Conservation (phyloP, 2,113 vertebrate genomes). For the Ancistrus triradiatus region DNA sequence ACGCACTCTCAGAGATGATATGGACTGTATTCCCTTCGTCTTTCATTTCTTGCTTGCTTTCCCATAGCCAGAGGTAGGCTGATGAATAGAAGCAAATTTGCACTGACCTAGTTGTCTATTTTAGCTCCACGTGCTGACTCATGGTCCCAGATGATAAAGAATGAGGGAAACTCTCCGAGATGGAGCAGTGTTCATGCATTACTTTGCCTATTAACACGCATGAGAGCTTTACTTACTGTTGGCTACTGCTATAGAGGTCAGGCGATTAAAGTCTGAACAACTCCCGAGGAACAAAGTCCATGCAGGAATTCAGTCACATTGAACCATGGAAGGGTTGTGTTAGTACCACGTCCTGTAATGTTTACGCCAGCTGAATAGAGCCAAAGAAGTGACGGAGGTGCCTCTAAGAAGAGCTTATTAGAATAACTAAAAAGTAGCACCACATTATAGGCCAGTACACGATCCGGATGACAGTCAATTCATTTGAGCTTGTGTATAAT, state of each 20-base stretch:
- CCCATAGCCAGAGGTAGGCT: slow-evolving; percentile 26
- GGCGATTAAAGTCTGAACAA: background rate
- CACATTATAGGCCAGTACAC: too few species aligned
- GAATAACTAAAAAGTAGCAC: too few species aligned
- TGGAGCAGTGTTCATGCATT: slow-evolving; percentile 13
- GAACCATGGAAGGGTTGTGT: too few species aligned
- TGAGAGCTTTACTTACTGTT: background rate
- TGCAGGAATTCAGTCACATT: slow-evolving; percentile 1
- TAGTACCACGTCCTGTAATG: too few species aligned
- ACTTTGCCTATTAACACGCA: background rate
- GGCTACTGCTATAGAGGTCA: background rate
- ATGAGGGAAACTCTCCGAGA: slow-evolving; percentile 3
- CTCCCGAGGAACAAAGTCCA: background rate
- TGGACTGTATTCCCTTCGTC: too few species aligned
- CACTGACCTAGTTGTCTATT: slow-evolving; percentile 43
- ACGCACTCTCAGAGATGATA: background rate
- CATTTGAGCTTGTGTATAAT: too few species aligned
- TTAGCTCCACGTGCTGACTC: slow-evolving; percentile 41
- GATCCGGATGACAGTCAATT: too few species aligned
- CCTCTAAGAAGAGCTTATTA: too few species aligned
- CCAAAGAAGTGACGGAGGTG: too few species aligned
- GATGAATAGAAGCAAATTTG: slow-evolving; percentile 42
- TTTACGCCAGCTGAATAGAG: too few species aligned
- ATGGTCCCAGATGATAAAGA: slow-evolving; percentile 35
- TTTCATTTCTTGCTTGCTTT: slow-evolving; percentile 6